Base-by-base conservation (phyloP, 2,113 vertebrate species). In the Platysternon megacephalum region DNA sequence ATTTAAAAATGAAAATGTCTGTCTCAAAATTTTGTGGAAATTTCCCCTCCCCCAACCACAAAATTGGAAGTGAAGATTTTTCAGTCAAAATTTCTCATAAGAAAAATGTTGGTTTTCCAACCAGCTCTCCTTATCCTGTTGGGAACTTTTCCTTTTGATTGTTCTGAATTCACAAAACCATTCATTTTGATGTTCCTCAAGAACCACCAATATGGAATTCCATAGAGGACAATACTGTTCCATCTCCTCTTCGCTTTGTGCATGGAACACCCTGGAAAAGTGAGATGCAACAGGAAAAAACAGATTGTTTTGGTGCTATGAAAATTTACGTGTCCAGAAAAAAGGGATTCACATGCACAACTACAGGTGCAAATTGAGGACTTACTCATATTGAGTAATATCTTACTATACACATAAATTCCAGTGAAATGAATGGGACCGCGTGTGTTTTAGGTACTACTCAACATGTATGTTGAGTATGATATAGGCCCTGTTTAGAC, bases 201-300 rank as follows among this genome's bases (percentile, higher is more conserved):
- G 26, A 28, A 42, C 17, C 2, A 13, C 28, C 14, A 11, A 0
- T 0, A 24, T n/a, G 44, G 46, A n/a, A 0, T 1, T 17, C 28
- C 46, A 51, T 1, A 14, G 11, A 46, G 11, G 46, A 22, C 28
- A 53, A 32, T 22, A 44, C 14, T 14, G 46, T 29, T 42, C 51
- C 51, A 51, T 46, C 68, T 13, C n/a, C n/a, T 44, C 68, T 39
- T 65, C 52, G 26, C 79, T 46, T 22, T 0, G 35, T 72, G n/a
- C 19, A 39, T 39, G 35, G 19, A 72, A 39, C 65, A 11, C n/a
- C n/a, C 8, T 72, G n/a, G 65, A 35, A 51, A 74, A 48, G 55
- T 4, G 35, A 58, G 13, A 21, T 21, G 9, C 48, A 39, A 56
- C 42, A 85, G 48, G 29, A 85, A 42, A 1, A 3, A 8, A 48